Evolutionary conservation across 1,140 invertebrate species (phyloP).

Genomic region (Microplitis mediator): DNA sequence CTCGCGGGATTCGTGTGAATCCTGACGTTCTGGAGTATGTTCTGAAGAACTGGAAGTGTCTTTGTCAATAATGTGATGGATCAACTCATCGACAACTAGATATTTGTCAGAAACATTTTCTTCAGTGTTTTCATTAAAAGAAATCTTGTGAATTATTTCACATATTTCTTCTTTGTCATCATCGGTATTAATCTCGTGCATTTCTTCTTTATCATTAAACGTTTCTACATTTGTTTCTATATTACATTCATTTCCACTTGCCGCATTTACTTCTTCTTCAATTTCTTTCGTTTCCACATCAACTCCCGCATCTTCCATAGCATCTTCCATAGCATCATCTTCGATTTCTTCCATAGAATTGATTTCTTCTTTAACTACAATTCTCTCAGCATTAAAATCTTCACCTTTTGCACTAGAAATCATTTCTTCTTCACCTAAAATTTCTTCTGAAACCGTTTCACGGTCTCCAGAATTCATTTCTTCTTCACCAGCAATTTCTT

Average conservation of each 20-base stretch:
- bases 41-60: neutral
- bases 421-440: no score
- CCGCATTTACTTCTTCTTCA: neutral
- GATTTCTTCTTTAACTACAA: no score
- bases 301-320: no score
- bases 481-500: no score
- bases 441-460: no score
- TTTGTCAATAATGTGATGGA: slow-evolving; percentile 49
- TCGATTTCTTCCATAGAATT: neutral
- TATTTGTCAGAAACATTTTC: neutral
- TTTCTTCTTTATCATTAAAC: neutral
- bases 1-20: neutral
- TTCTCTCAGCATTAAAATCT: no score
- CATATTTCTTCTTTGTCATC: neutral
- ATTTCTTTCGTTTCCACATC: neutral
- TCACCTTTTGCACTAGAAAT: no score
- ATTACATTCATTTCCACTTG: no score
- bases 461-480: no score
- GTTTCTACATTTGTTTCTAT: neutral
- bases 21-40: neutral
- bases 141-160: neutral
- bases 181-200: slow-evolving; percentile 7
- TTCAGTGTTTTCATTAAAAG: neutral
- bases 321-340: neutral
- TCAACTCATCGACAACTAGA: slow-evolving; percentile 44